phyloP scores from a whole-genome alignment of 2,113 vertebrate genomes.

The human region GRCh38 chr15:27391001-27391500 shows the following conservation, averaged over 20 bases:
- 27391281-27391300: neutral
- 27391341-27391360: neutral
- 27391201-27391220: neutral
- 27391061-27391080: no score
- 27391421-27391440: neutral
- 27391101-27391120: neutral
- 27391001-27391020: no score
- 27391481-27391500: neutral
- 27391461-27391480: neutral
- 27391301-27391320: neutral
- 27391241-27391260: neutral
- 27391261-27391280: neutral
- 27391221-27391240: neutral
- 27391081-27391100: no score
- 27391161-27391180: neutral
- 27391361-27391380: neutral
- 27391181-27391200: neutral
- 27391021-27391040: no score
- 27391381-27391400: neutral
- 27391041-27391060: no score
- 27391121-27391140: neutral
- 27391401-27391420: neutral
- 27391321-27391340: neutral
- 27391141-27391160: neutral
- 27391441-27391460: neutral